Evolutionary conservation across 1,140 invertebrate genomes (phyloP).

Genomic region (Platorchestia sp.): DNA sequence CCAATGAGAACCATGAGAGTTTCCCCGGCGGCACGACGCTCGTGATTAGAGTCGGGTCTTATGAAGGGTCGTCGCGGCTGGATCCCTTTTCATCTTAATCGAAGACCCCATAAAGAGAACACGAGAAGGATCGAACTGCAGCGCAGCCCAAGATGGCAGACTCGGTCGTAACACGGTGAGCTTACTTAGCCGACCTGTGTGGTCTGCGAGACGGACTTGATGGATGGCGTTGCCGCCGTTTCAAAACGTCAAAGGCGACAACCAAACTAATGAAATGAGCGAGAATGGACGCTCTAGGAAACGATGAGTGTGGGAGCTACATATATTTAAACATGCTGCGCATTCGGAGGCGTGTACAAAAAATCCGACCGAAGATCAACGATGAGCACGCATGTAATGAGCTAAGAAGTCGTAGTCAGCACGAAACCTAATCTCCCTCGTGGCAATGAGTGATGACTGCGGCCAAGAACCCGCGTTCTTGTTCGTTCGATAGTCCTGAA

Average conservation of each 20-base stretch:
- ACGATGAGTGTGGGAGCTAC: not conserved
- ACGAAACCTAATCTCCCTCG: constrained; percentile 9
- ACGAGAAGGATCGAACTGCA: constrained; percentile 24
- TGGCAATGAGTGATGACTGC: constrained; percentile 32
- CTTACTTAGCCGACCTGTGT: not conserved
- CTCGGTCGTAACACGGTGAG: not conserved
- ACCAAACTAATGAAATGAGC: constrained; percentile 44
- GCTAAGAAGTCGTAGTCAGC: constrained; percentile 17
- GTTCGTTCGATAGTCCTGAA: not conserved
- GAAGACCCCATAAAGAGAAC: not conserved
- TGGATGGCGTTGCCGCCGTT: constrained; percentile 1
- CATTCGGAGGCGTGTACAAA: not conserved
- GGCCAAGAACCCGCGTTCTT: not conserved
- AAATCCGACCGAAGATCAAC: not conserved
- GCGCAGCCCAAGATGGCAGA: not conserved
- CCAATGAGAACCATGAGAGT: not conserved
- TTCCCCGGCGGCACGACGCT: not conserved
- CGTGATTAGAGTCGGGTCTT: not conserved
- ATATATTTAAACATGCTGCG: not conserved
- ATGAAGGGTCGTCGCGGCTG: not conserved
- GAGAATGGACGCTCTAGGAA: not conserved
- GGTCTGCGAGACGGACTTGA: constrained; percentile 1
- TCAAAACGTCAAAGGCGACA: constrained; percentile 15
- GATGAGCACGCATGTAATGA: constrained; percentile 10
- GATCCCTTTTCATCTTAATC: not conserved